Evolutionary conservation across 2,888 invertebrate genomes (phyloP), one percentile per base, ranked within the genome.

Genomic region (Resseliella maxima): DNA sequence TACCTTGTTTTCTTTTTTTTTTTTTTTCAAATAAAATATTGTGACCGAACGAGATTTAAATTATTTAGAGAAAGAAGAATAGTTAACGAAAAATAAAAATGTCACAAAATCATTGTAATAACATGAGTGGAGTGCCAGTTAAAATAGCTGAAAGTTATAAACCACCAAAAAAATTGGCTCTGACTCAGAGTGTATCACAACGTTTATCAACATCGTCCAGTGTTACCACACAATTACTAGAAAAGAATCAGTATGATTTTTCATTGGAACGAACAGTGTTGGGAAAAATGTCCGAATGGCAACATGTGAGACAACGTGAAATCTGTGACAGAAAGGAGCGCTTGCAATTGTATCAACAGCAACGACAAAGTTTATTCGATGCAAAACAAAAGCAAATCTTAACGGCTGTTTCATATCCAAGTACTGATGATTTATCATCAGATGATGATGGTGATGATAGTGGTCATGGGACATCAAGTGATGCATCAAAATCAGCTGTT

Each of bases 91-190:
- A 83, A 38, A 38, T n/a, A 83, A 38, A 83, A 83, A 90, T 90
- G 90, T 89, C 89, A 88, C 88, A 88, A 50, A 89, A 88, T 54
- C 89, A 90, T 36, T 89, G 89, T 86, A 93, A 94, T 89, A 95
- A 93, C 89, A 95, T 96, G 94, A 97, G 97, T 91, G 95, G 95
- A 88, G 94, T 97, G 88, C 95, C 95, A 89, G 96, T 97, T 87
- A 97, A 97, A 92, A 96, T 97, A 91, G 95, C 96, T 85, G 96
- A 97, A 91, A 95, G 94, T 89, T 97, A 95, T 90, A 96, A 96
- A 90, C 95, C 96, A 88, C 96, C 96, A 36, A 94, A 94, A 86
- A 94, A 92, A 90, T 93, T 94, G 86, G 93, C 93, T 88, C 89
- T 94, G 87, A 94, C 94, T 72, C 92, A 92, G 87, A 92, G 92